Evolutionary conservation across 2,888 invertebrate species (phyloP).

Genomic region (Cenopis cana): DNA sequence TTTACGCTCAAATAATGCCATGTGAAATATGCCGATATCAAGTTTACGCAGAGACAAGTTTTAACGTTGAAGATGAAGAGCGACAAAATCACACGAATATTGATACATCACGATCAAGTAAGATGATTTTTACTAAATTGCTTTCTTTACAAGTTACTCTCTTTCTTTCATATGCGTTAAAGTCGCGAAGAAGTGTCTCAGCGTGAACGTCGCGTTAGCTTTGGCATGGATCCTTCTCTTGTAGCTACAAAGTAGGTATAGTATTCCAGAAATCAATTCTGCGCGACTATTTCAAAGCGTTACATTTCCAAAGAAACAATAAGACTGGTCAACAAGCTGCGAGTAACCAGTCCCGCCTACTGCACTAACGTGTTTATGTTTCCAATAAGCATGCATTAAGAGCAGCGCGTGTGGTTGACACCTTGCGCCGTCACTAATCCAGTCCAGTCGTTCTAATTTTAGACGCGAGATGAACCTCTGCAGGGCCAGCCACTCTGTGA

Average conservation of each 20-base stretch:
- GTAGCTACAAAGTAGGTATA: not conserved
- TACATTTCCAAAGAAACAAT: conserved; percentile 33
- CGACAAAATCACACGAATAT: not conserved
- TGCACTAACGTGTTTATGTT: conserved; percentile 53
- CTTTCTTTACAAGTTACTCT: no score
- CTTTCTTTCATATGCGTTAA: not conserved
- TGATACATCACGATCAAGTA: not conserved
- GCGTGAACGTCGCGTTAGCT: not conserved
- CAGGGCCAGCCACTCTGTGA: conserved; percentile 64
- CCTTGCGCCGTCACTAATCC: conserved; percentile 70
- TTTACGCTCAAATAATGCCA: no score
- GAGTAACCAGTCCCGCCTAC: conserved; percentile 40
- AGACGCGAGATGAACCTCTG: conserved; percentile 72
- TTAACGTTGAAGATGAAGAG: not conserved
- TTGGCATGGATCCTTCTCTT: not conserved
- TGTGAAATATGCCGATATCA: not conserved
- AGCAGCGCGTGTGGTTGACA: conserved; percentile 64
- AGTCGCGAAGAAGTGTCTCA: not conserved
- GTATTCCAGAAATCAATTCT: conserved; percentile 20
- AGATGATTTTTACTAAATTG: no score
- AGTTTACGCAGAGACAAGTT: not conserved
- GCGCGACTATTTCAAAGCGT: conserved; percentile 16
- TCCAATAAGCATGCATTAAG: conserved; percentile 54
- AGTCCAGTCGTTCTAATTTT: conserved; percentile 71
- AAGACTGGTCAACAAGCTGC: conserved; percentile 38